These are phyloP conservation scores for Psix sp. DNA, from an alignment of 1,140 invertebrate species.

Conservation along the genomic window DNA sequence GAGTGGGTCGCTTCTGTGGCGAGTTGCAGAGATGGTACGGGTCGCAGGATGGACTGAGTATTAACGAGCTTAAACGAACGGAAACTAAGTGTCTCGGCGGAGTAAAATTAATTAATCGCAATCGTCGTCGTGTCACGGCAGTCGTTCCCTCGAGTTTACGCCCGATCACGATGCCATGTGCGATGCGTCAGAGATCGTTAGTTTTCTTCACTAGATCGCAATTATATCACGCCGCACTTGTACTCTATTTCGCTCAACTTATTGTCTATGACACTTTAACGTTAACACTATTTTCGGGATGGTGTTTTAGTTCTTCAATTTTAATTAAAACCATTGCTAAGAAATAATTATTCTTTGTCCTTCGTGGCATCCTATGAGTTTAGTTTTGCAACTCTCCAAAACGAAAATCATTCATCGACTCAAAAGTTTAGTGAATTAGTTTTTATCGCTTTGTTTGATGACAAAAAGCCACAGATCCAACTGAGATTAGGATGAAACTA, in stretches of 20 bases:
- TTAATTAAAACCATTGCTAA: too few species aligned
- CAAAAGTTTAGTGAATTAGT: too few species aligned
- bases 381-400: too few species aligned
- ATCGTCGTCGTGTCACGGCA: constrained; percentile 72
- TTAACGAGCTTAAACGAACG: constrained; percentile 77
- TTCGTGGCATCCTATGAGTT: too few species aligned
- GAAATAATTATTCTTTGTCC: too few species aligned
- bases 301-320: constrained; percentile 12
- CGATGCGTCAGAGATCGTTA: constrained; percentile 59
- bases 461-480: too few species aligned
- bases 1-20: constrained; percentile 63
- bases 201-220: constrained; percentile 51
- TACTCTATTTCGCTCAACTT: constrained; percentile 14
- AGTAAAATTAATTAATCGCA: constrained; percentile 78
- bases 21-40: constrained; percentile 49
- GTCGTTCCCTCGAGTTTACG: constrained; percentile 68
- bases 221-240: constrained; percentile 51
- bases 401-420: too few species aligned
- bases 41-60: constrained; percentile 63
- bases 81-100: constrained; percentile 77
- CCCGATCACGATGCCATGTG: constrained; percentile 62
- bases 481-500: too few species aligned
- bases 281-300: constrained; percentile 11
- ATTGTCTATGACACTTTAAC: constrained; percentile 19
- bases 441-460: too few species aligned